phyloP scores from a whole-genome alignment of 37 sponge, comb jelly and placozoan species.

The Halisarca cf. caerulea region DNA sequence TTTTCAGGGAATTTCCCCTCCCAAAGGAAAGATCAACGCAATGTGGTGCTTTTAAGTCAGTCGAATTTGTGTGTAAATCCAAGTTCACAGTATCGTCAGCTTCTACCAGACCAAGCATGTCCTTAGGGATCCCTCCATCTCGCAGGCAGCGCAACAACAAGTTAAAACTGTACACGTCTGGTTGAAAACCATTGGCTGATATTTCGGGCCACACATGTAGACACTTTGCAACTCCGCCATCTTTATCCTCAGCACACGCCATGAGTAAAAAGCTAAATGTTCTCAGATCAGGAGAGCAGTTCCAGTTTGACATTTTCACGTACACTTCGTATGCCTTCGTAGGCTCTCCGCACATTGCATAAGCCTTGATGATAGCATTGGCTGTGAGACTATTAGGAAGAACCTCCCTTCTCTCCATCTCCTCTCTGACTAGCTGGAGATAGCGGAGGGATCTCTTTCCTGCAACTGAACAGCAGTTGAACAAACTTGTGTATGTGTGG shows the following conservation, averaged over 20 bases:
- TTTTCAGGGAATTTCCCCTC: too few species aligned
- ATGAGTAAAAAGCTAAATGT: slow-evolving; percentile 54
- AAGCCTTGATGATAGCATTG: slow-evolving; percentile 61
- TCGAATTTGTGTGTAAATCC: not conserved
- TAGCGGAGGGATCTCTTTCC: slow-evolving; percentile 22
- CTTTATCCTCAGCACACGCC: slow-evolving; percentile 31
- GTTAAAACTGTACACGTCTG: slow-evolving; percentile 50
- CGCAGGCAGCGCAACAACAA: slow-evolving; percentile 48
- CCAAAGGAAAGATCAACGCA: too few species aligned
- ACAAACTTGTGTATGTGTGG: slow-evolving; percentile 67
- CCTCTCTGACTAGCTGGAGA: slow-evolving; percentile 39
- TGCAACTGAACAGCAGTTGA: slow-evolving; percentile 52
- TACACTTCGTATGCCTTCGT: slow-evolving; percentile 46
- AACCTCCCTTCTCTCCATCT: slow-evolving; percentile 65
- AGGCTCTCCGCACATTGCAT: slow-evolving; percentile 38
- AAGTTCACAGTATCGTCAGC: too few species aligned
- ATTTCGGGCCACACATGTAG: slow-evolving; percentile 55
- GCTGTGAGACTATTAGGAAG: slow-evolving; percentile 43
- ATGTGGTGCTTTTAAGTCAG: not conserved
- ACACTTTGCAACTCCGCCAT: slow-evolving; percentile 30
- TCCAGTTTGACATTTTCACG: slow-evolving; percentile 30
- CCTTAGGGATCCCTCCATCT: slow-evolving; percentile 45
- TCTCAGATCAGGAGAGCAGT: slow-evolving; percentile 32
- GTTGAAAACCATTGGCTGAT: slow-evolving; percentile 1
- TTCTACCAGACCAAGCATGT: not conserved